Evolutionary conservation across 2,797 vertebrate species (phyloP), one percentile per base, ranked within the genome.

Genomic region (Parambassis ranga): DNA sequence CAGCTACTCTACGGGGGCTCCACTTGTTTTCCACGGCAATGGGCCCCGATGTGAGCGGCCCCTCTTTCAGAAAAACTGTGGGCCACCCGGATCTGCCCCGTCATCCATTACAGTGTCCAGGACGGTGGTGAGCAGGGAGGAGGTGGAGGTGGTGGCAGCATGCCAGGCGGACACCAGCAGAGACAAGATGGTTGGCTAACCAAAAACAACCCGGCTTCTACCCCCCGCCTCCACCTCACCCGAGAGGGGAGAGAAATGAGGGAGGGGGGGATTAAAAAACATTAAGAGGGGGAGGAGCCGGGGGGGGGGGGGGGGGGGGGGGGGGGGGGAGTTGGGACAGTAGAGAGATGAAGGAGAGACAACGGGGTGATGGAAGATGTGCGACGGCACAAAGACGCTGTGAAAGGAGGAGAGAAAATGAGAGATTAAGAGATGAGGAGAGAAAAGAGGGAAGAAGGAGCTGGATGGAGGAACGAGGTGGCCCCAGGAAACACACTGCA

Each of bases 101-200:
- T 86, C 84, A 87, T 91, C 88, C 85, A 90, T 91, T 89, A 87
- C 88, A 82, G 70, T 28, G 41, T 57, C 37, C 75, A 61, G 36
- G 72, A 69, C 2, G 28, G 60, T 13, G 14, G 39, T 19, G 44
- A 65, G 64, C 64, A 82, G 36, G 33, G 46, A 71, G 27, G 60
- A 84, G 18, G 56, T 68, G 74, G 43, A 42, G 47, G 26, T n/a
- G 61, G 59, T 77, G 87, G 85, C 83, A 76, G 37, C 66, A 58
- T 15, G 82, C 85, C 89, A 88, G 67, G 42, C 56, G 62, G 74
- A 87, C 83, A 84, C 86, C 83, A 67, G 74, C 81, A 79, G 71
- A 73, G 77, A 79, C 64, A 76, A 80, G 74, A 83, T 79, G 85
- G 76, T 82, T 46, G 84, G 48, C 57, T 44, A 33, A 61, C 42